Conservation (phyloP, 2,888 invertebrate genomes). For the Polydesmus complanatus region DNA sequence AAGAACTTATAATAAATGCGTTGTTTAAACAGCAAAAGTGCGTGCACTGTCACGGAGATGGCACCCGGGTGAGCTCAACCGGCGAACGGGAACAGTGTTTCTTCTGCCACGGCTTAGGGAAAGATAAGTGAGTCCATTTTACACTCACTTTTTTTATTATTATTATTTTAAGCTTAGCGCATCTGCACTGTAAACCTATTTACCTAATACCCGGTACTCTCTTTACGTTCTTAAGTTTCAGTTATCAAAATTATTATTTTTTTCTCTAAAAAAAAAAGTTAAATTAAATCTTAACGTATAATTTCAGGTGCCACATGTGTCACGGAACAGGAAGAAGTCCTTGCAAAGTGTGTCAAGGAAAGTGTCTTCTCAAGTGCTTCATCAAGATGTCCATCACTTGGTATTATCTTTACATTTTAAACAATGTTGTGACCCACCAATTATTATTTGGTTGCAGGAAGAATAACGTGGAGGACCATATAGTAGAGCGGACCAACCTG, state of each 20-base stretch:
- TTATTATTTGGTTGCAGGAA: constrained; percentile 37
- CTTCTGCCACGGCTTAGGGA: constrained; percentile 27
- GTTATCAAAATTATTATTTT: no score
- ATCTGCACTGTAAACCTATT: no score
- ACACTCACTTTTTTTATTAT: no score
- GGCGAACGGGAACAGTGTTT: constrained; percentile 31
- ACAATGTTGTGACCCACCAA: no score
- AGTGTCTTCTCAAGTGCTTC: constrained; percentile 36
- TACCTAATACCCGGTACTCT: no score
- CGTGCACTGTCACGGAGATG: constrained; percentile 36
- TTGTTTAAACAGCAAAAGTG: constrained; percentile 33
- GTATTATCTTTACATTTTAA: constrained; percentile 23
- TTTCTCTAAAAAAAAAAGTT: no score
- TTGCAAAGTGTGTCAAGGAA: constrained; percentile 35
- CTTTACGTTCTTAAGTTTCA: no score
- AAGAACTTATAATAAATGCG: no score
- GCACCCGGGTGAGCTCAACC: constrained; percentile 29
- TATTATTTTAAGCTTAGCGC: no score
- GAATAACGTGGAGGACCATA: constrained; percentile 37
- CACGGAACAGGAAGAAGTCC: constrained; percentile 33
- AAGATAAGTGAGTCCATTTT: constrained; percentile 15
- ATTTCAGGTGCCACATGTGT: constrained; percentile 31
- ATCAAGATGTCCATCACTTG: constrained; percentile 37
- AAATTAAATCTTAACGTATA: constrained; percentile 6
- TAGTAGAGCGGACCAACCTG: constrained; percentile 34